These are phyloP conservation scores for Nothobranchius kuhntae DNA, from an alignment of 2,113 vertebrate genomes.

Conservation along the genomic window DNA sequence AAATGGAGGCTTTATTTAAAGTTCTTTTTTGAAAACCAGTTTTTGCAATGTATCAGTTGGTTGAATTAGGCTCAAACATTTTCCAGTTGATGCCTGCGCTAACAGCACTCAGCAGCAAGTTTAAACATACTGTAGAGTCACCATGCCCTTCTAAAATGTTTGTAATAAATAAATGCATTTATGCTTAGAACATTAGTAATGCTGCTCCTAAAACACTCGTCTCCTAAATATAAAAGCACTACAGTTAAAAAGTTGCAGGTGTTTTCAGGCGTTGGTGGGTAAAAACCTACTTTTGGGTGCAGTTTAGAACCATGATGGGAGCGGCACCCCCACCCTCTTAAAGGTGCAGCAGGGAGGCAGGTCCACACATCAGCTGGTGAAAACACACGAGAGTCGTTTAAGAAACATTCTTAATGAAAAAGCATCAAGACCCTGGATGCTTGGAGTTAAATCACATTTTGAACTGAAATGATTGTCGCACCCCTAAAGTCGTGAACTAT, in stretches of 20 bases:
- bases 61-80: neutral
- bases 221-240: neutral
- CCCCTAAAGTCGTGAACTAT: conserved; percentile 51
- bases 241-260: neutral
- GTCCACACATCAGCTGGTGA: conserved; percentile 7
- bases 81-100: neutral
- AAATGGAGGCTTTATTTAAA: no score
- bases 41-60: no score
- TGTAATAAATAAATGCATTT: neutral
- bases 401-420: neutral
- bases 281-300: neutral
- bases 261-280: conserved; percentile 28
- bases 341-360: neutral
- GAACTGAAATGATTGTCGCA: conserved; percentile 28
- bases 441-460: neutral
- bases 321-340: neutral
- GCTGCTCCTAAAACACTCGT: neutral
- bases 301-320: neutral
- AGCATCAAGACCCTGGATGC: neutral
- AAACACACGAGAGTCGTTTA: conserved; percentile 4
- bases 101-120: neutral
- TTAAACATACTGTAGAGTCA: neutral
- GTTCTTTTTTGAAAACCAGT: no score
- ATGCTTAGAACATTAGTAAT: neutral
- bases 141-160: neutral